Evolutionary conservation across 2,888 invertebrate genomes (phyloP), one percentile per base, ranked within the genome.

Genomic region (Drosophila parthenogenetica): DNA sequence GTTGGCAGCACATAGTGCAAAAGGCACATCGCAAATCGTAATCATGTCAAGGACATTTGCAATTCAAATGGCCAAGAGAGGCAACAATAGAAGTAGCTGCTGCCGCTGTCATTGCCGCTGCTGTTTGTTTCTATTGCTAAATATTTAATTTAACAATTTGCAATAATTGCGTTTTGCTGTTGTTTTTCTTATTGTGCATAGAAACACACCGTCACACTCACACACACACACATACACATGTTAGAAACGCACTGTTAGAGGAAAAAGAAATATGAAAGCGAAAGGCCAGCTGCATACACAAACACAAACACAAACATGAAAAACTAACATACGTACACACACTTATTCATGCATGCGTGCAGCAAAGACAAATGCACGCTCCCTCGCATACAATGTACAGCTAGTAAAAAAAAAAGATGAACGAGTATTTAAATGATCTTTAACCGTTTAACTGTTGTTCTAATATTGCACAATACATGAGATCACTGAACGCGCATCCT

Each of bases 91-190:
- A 17, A 42, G 25, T 53, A 32, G 45, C 40, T 22, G 43, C 46
- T 16, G 19, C 42, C 10, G 46, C 35, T 42, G 42, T 13, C 4
- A n/a, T 22, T 42, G 42, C 22, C 19, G 7, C 42, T 59, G 37
- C 42, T 58, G 42, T 45, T 45, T 53, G 42, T 55, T 59, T 37
- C 60, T 65, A 59, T 70, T 55, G 54, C 78, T 72, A 74, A 72
- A 79, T 82, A 82, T 82, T 82, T 73, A 69, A 71, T 63, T 66
- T 50, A 79, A 43, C 59, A 88, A 88, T 82, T 82, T 60, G 67
- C 87, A 69, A 48, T 63, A 69, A 63, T 65, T 74, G 49, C 48
- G 19, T 17, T 70, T 65, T 68, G 64, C 59, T 65, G 48, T 65
- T 59, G 50, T 65, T 73, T 72, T 69, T 83, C 83, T 69, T 67